Evolutionary conservation across 2,888 invertebrate genomes (phyloP), one percentile per base, ranked within the genome.

Genomic region (Lapara coniferarum): DNA sequence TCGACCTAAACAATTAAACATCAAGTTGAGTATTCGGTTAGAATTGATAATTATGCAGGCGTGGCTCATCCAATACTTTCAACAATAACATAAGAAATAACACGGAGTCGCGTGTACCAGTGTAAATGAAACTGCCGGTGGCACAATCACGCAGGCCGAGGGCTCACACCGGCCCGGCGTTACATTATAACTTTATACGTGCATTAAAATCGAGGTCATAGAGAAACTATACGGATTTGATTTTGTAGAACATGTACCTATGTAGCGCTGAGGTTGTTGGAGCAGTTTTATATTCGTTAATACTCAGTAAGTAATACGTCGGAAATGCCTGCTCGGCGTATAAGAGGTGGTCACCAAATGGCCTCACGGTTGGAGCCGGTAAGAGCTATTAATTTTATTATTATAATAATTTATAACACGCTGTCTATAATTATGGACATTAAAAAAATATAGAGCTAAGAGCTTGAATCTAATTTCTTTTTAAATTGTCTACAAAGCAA

Each of bases 51-150:
- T 19, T 55, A 19, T 55, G 19, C 19, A 46, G 16, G 46, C 46
- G 46, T 76, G 16, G 63, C 49, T 19, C 16, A 16, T 13, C 10
- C 49, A 13, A 63, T 74, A 78, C 75, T 74, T 78, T 74, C 70
- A 78, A 74, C 79, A 78, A 78, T 77, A 77, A 77, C 71, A 13
- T 19, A 75, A 70, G 44, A 49, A 68, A 71, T 46, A 68, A 71
- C 66, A 69, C 53, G 30, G 37, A 70, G 71, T 84, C 73, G 84
- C 86, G 82, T 85, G 84, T 71, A 70, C 69, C 74, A 73, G 81
- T 78, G 81, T 78, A 80, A 80, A 81, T 78, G 76, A 75, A 79
- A 78, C 74, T 75, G 55, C 55, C 53, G 71, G 73, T 74, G 70
- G 72, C 77, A 78, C 71, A 78, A 81, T 76, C 84, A 84, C 83